These are phyloP conservation scores for Machaerirhynchus nigripectus DNA, from an alignment of 2,113 vertebrate species.

Conservation along the genomic window DNA sequence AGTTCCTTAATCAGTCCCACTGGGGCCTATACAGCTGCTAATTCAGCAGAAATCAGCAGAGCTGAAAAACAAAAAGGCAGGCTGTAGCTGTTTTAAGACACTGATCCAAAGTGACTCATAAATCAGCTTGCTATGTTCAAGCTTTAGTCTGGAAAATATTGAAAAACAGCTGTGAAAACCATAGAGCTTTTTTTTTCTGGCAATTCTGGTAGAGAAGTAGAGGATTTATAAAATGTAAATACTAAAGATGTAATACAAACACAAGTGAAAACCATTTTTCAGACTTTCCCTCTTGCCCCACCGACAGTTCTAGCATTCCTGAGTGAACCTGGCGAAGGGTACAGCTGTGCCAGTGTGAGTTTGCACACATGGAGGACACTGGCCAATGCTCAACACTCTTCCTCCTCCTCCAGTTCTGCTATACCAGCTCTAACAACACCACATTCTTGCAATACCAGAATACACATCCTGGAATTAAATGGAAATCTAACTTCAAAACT, in stretches of 20 bases:
- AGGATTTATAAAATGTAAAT: constrained; percentile 69
- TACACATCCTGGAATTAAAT: background rate
- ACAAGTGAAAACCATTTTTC: constrained; percentile 63
- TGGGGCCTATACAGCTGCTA: constrained; percentile 83
- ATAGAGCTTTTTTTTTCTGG: constrained; percentile 60
- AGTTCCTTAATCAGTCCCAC: constrained; percentile 88
- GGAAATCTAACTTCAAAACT: background rate
- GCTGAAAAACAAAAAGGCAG: constrained; percentile 86
- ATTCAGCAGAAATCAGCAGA: constrained; percentile 94
- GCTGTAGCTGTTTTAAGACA: constrained; percentile 86
- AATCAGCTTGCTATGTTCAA: constrained; percentile 87
- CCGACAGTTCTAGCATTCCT: constrained; percentile 40
- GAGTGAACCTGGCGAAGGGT: constrained; percentile 11
- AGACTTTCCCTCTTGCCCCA: constrained; percentile 38
- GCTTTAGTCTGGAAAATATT: constrained; percentile 83
- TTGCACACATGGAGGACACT: constrained; percentile 9
- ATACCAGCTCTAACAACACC: background rate
- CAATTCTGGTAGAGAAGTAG: constrained; percentile 40
- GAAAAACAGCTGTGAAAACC: constrained; percentile 84
- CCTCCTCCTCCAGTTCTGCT: background rate
- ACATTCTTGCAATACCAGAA: background rate
- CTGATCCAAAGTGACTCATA: constrained; percentile 90
- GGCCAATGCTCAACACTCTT: background rate
- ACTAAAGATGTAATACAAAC: constrained; percentile 64
- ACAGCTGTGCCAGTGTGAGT: constrained; percentile 23